Conservation (phyloP, 2,113 vertebrate species). For the Lipophrys pholis region DNA sequence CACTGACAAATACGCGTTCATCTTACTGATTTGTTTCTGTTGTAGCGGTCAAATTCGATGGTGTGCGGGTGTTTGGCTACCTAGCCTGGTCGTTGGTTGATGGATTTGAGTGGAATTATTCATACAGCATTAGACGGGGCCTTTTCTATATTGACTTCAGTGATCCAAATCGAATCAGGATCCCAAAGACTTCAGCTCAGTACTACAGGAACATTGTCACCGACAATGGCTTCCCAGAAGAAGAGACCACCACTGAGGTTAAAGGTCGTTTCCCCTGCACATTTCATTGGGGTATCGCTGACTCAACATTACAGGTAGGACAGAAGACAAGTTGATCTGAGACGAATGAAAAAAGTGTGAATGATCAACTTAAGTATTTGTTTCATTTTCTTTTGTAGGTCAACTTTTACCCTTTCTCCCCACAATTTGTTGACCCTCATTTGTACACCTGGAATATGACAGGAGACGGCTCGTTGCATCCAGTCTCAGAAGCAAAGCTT, state of each 20-base stretch:
- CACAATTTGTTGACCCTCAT: slow-evolving; percentile 91
- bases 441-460: slow-evolving; percentile 95
- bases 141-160: slow-evolving; percentile 92
- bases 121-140: slow-evolving; percentile 87
- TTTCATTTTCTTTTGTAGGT: slow-evolving; percentile 82
- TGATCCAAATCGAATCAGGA: slow-evolving; percentile 83
- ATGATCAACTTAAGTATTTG: background rate
- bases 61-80: slow-evolving; percentile 91
- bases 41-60: slow-evolving; percentile 88
- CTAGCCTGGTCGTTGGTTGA: slow-evolving; percentile 94
- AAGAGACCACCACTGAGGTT: slow-evolving; percentile 72
- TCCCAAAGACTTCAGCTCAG: slow-evolving; percentile 90
- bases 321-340: background rate
- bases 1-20: too few relatives aligned
- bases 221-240: slow-evolving; percentile 87
- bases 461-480: slow-evolving; percentile 86
- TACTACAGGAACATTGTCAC: slow-evolving; percentile 89
- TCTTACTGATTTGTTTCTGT: slow-evolving; percentile 21
- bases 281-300: slow-evolving; percentile 94
- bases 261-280: slow-evolving; percentile 89
- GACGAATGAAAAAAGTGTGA: background rate
- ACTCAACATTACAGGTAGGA: slow-evolving; percentile 91
- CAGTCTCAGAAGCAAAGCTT: slow-evolving; percentile 86
- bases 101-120: slow-evolving; percentile 95
- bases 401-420: slow-evolving; percentile 87